phyloP scores from a whole-genome alignment of 2,113 vertebrate species.

The Myocastor coypus region DNA sequence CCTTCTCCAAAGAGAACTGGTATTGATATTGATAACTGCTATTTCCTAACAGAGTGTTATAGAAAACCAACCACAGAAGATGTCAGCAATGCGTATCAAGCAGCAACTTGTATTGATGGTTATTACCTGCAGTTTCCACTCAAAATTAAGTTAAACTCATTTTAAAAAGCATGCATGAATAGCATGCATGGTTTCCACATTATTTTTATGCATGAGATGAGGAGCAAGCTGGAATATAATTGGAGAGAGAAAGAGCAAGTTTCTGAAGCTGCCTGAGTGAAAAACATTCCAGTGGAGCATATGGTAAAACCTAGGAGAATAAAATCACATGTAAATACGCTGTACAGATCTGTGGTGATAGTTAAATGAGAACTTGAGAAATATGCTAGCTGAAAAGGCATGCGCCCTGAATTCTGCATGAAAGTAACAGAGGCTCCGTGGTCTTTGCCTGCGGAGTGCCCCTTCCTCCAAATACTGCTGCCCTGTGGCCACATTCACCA shows the following conservation, averaged over 20 bases:
- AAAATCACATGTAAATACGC: neutral
- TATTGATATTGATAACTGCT: constrained; percentile 7
- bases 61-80: constrained; percentile 58
- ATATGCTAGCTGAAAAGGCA: neutral
- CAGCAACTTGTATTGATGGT: constrained; percentile 27
- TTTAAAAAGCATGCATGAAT: neutral
- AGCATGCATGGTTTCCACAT: constrained; percentile 10
- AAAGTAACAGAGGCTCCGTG: neutral
- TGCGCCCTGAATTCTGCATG: neutral
- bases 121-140: constrained; percentile 41
- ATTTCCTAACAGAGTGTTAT: constrained; percentile 66
- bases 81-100: constrained; percentile 18
- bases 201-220: constrained; percentile 49
- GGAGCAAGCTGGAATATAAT: neutral
- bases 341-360: neutral
- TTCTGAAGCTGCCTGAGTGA: neutral
- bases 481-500: neutral
- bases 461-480: neutral
- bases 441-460: neutral
- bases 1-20: constrained; percentile 1
- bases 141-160: constrained; percentile 55
- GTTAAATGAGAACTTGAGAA: neutral
- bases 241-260: constrained; percentile 44
- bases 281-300: neutral
- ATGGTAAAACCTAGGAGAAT: neutral